phyloP scores from a whole-genome alignment of 2,797 vertebrate genomes.

The Otolemur crassicaudatus region DNA sequence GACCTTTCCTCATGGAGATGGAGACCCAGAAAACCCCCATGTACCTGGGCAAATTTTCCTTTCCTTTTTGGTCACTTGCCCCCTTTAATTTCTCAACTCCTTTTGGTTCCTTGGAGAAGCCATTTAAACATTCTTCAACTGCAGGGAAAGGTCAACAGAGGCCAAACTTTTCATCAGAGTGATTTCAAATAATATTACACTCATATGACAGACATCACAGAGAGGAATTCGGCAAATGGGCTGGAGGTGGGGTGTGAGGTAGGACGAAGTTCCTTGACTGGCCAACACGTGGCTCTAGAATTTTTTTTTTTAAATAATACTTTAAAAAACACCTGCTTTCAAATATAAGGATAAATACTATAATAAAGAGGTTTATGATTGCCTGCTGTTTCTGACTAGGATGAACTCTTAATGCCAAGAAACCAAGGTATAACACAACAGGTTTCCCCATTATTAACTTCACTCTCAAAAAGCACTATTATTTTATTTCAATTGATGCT shows the following conservation, averaged over 20 bases:
- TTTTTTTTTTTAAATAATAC: not conserved
- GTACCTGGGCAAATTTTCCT: not conserved
- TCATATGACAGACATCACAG: not conserved
- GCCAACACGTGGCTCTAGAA: not conserved
- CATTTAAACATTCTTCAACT: not conserved
- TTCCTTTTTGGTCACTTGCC: not conserved
- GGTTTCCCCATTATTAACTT: not conserved
- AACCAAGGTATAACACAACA: not conserved
- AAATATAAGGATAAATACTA: slow-evolving; percentile 23
- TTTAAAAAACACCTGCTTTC: not conserved
- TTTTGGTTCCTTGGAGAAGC: not conserved
- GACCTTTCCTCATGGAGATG: not conserved
- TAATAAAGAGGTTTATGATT: not conserved
- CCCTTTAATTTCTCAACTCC: not conserved
- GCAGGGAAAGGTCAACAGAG: not conserved
- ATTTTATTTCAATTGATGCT: slow-evolving; percentile 3
- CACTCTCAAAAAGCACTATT: not conserved
- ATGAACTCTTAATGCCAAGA: slow-evolving; percentile 26
- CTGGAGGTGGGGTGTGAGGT: not conserved
- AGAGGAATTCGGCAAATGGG: not conserved
- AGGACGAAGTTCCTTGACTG: not conserved
- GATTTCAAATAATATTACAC: not conserved
- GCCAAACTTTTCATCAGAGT: not conserved
- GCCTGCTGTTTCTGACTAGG: not conserved
- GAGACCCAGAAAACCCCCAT: not conserved